These are phyloP conservation scores for Sylvia borin DNA, from an alignment of 2,797 vertebrate species.

Conservation along the genomic window DNA sequence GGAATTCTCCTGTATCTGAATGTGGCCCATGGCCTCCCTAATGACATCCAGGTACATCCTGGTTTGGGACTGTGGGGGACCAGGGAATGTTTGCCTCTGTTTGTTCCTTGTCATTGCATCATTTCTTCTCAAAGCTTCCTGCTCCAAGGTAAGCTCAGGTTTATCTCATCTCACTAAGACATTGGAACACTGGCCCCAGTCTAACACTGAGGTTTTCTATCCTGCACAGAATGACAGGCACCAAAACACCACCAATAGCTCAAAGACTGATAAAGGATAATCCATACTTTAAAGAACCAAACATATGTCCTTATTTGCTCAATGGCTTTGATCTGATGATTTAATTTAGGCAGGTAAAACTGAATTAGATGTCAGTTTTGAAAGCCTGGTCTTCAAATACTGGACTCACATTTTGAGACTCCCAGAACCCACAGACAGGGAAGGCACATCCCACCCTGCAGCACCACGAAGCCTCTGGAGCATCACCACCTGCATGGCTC, in stretches of 20 bases:
- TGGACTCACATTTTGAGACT: not conserved
- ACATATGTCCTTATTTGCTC: not conserved
- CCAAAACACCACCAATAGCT: not conserved
- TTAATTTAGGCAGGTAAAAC: not conserved
- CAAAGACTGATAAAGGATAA: not conserved
- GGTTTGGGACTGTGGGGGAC: not conserved
- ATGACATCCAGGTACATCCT: not conserved
- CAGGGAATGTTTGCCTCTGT: not conserved
- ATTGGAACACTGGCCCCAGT: not conserved
- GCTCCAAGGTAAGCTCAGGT: not conserved
- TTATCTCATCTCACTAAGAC: not conserved
- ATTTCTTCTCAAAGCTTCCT: not conserved
- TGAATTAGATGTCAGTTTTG: not conserved
- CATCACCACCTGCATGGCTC: accelerated
- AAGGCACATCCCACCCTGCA: not conserved
- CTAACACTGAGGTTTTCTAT: not conserved
- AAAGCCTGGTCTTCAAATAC: not conserved
- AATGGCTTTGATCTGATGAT: not conserved
- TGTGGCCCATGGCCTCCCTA: not conserved
- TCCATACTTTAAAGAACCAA: not conserved
- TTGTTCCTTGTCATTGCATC: not conserved
- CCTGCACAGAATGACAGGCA: not conserved
- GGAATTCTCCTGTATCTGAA: not conserved
- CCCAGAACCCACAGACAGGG: not conserved
- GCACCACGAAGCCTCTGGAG: not conserved